A percentile compares a stretch with the other conserved stretches of the same genome.
Conservation (phyloP, 1,140 invertebrate genomes). For the Drosophila grimshawi region DNA sequence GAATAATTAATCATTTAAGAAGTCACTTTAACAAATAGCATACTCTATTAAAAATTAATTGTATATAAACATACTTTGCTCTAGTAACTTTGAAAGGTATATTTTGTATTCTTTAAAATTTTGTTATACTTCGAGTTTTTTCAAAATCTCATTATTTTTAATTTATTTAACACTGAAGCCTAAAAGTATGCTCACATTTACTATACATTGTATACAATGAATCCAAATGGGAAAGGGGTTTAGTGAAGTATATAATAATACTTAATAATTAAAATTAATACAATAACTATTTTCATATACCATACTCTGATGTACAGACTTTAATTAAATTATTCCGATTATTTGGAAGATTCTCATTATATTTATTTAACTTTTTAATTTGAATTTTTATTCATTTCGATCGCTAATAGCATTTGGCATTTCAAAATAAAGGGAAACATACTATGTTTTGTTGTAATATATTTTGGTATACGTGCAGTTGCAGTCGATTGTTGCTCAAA, state of each 20-base stretch:
- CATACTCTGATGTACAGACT: background rate
- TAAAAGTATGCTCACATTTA: background rate
- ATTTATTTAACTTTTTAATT: conserved; percentile 45
- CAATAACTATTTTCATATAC: too few species aligned
- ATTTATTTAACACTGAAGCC: background rate
- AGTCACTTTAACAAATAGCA: background rate
- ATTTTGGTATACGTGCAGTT: conserved; percentile 31
- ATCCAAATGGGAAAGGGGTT: too few species aligned
- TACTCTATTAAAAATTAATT: background rate
- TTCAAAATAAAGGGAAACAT: conserved; percentile 27
- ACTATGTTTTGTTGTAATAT: conserved; percentile 55
- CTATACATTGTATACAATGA: background rate
- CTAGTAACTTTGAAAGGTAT: too few species aligned
- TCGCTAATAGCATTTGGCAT: conserved; percentile 30
- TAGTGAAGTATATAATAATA: too few species aligned
- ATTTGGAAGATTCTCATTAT: background rate
- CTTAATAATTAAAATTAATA: too few species aligned
- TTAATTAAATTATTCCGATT: background rate
- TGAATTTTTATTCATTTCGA: conserved; percentile 50
- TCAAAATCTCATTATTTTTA: too few species aligned
- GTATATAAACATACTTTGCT: too few species aligned
- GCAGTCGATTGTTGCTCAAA: conserved; percentile 25
- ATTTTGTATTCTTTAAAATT: too few species aligned
- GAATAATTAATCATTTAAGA: background rate
- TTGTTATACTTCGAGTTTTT: too few species aligned